Percentiles rank a stretch among this genome's conserved stretches.
These are phyloP conservation scores for Bimastos eiseni DNA, from an alignment of 2,888 invertebrate species.

Conservation along the genomic window DNA sequence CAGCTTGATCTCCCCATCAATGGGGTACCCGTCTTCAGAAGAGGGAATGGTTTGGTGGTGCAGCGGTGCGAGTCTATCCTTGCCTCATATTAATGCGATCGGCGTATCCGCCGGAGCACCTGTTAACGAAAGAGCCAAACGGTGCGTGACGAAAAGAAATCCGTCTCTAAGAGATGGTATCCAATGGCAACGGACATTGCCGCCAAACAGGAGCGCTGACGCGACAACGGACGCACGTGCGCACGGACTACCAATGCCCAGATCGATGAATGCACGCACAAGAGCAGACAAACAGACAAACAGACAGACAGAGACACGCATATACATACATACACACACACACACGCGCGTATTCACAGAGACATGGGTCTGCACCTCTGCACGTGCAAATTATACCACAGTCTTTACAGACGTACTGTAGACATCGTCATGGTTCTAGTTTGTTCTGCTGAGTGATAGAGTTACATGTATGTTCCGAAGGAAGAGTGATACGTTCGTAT, in stretches of 20 bases:
- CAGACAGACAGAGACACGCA: not conserved
- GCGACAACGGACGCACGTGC: not conserved
- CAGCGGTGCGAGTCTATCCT: not conserved
- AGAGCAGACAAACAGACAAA: not conserved
- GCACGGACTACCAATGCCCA: not conserved
- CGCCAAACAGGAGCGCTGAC: not conserved
- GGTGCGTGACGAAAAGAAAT: not conserved
- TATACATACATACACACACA: not conserved
- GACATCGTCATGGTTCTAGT: no score
- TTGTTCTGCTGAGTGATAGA: no score
- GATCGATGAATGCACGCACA: not conserved
- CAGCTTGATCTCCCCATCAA: no score
- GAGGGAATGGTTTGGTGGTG: not conserved
- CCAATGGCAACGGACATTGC: not conserved
- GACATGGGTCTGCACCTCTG: no score
- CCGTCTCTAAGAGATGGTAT: not conserved
- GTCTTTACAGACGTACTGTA: no score
- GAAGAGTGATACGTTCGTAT: no score
- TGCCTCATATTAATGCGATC: not conserved
- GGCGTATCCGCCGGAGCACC: not conserved
- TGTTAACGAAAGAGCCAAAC: not conserved
- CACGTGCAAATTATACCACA: no score
- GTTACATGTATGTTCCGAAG: no score
- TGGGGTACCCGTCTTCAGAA: not conserved
- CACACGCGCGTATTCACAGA: no score